These are phyloP conservation scores for Temnothorax longispinosus DNA, from an alignment of 1,140 invertebrate genomes.

Conservation along the genomic window DNA sequence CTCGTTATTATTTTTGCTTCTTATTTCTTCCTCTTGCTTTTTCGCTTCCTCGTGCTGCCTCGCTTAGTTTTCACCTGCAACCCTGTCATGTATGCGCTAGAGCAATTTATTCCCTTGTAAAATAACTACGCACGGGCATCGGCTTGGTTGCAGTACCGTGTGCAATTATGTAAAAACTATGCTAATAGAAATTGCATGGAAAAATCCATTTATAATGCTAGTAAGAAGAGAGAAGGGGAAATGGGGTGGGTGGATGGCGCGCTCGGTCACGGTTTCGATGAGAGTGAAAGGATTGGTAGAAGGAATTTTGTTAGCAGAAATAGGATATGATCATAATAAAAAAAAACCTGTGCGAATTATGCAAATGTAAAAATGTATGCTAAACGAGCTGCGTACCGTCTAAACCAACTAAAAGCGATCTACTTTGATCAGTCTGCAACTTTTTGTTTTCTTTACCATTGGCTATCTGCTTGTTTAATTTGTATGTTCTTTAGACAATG, in stretches of 20 bases:
- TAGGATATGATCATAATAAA: slow-evolving; percentile 75
- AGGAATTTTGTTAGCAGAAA: slow-evolving; percentile 55
- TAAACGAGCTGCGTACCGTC: slow-evolving; percentile 66
- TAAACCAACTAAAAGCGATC: slow-evolving; percentile 77
- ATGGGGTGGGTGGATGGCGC: background rate
- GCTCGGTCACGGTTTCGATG: background rate
- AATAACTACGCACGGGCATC: slow-evolving; percentile 72
- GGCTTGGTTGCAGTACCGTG: slow-evolving; percentile 72
- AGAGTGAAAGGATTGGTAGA: slow-evolving; percentile 38
- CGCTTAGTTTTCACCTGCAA: background rate
- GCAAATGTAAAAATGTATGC: slow-evolving; percentile 80
- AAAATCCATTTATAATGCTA: slow-evolving; percentile 80
- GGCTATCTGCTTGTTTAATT: background rate
- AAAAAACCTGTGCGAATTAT: slow-evolving; percentile 78
- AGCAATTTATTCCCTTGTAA: slow-evolving; percentile 71
- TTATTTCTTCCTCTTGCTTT: slow-evolving; percentile 25
- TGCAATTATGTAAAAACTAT: slow-evolving; percentile 84
- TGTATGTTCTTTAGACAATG: background rate
- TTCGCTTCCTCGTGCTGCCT: slow-evolving; percentile 6
- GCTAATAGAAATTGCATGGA: slow-evolving; percentile 84
- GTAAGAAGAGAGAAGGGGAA: slow-evolving; percentile 4
- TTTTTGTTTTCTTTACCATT: slow-evolving; percentile 51
- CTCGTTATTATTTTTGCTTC: slow-evolving; percentile 24
- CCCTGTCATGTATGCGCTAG: slow-evolving; percentile 22
- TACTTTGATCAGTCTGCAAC: slow-evolving; percentile 9